phyloP scores from a whole-genome alignment of 2,888 invertebrate species.

The Colostygia pectinataria region DNA sequence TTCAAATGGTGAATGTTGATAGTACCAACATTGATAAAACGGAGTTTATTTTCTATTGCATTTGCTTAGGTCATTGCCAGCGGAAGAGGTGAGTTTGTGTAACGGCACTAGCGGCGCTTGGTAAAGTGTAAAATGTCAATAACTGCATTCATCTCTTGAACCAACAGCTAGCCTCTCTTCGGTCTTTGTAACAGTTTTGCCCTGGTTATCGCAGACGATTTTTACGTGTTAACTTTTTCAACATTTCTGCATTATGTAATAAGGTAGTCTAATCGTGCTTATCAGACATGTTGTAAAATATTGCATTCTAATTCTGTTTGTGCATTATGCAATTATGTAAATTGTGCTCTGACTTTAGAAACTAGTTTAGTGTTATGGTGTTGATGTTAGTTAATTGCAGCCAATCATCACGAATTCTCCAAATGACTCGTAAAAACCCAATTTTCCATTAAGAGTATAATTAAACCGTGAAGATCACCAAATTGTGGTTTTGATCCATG shows the following conservation, averaged over 20 bases:
- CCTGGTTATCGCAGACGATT: conserved; percentile 21
- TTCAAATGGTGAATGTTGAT: no score
- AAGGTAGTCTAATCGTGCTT: conserved; percentile 21
- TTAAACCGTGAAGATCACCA: conserved; percentile 40
- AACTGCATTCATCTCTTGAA: conserved; percentile 34
- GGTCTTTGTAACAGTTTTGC: conserved; percentile 19
- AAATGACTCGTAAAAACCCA: conserved; percentile 23
- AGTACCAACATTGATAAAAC: background rate
- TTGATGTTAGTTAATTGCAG: conserved; percentile 28
- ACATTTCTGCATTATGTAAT: conserved; percentile 31
- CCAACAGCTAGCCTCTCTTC: conserved; percentile 2
- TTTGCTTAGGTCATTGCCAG: conserved; percentile 66
- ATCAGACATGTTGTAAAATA: conserved; percentile 30
- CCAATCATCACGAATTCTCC: conserved; percentile 13
- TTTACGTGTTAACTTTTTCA: conserved; percentile 30
- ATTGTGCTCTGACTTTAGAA: conserved; percentile 30
- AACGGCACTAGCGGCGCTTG: conserved; percentile 55
- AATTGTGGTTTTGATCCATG: conserved; percentile 38
- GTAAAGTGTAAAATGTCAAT: conserved; percentile 64
- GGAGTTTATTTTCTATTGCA: conserved; percentile 11
- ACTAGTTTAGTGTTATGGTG: conserved; percentile 5
- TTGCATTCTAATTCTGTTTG: conserved; percentile 29
- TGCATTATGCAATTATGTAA: conserved; percentile 34
- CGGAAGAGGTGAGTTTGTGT: conserved; percentile 60
- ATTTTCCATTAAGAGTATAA: conserved; percentile 19